These are phyloP conservation scores for Myotis brandtii DNA, from an alignment of 2,113 vertebrate genomes.

Conservation along the genomic window DNA sequence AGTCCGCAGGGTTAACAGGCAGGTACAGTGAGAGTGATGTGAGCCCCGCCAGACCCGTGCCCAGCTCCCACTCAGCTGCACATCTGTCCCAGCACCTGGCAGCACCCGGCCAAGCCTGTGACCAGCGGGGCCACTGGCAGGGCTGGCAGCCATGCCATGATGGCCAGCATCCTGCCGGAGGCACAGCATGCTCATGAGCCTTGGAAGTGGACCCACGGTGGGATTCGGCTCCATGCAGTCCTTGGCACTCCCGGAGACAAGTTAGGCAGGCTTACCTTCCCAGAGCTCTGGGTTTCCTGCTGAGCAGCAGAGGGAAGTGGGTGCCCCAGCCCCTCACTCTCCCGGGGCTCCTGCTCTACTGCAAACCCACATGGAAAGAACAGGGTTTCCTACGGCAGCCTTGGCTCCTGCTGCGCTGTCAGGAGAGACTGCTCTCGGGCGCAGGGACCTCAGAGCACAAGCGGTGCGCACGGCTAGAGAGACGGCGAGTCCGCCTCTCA, in stretches of 20 bases:
- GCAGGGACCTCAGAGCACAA: neutral
- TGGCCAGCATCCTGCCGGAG: neutral
- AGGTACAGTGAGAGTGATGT: too few species aligned
- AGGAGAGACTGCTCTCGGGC: neutral
- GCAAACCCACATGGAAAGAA: neutral
- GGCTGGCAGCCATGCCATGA: neutral
- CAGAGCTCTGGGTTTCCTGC: neutral
- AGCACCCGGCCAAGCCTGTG: neutral
- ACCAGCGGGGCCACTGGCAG: neutral
- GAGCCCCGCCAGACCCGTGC: accelerated
- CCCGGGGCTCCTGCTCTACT: neutral
- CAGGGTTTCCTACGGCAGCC: neutral
- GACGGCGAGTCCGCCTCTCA: neutral
- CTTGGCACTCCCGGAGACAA: neutral
- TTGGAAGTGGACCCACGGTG: neutral
- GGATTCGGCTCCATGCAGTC: accelerated
- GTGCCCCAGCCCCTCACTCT: accelerated
- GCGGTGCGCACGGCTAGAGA: neutral
- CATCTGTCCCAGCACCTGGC: neutral
- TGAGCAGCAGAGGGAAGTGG: neutral
- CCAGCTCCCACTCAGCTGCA: neutral
- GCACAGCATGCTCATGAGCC: neutral
- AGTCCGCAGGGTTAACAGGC: accelerated
- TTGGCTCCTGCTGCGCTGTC: neutral
- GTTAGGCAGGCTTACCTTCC: neutral